phyloP scores from a whole-genome alignment of 2,797 vertebrate species.

The Tokudaia muenninki region DNA sequence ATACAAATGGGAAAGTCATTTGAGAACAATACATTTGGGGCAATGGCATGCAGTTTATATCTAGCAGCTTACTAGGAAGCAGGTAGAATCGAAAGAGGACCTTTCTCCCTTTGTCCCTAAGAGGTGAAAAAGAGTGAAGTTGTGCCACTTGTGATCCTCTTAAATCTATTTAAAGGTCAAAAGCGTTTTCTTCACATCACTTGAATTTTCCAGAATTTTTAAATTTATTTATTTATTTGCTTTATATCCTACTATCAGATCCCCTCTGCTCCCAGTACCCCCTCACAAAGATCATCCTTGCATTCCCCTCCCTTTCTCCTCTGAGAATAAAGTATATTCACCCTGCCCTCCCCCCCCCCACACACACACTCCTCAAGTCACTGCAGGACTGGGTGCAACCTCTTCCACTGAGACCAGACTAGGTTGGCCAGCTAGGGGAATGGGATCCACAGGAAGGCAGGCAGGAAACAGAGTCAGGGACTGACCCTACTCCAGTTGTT shows the following conservation, averaged over 20 bases:
- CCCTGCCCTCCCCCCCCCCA: too few species aligned
- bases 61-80: not conserved
- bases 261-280: not conserved
- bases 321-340: not conserved
- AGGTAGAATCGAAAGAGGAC: not conserved
- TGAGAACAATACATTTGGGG: conserved; percentile 24
- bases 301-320: not conserved
- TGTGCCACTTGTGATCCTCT: not conserved
- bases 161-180: not conserved
- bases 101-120: not conserved
- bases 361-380: not conserved
- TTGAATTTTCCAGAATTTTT: not conserved
- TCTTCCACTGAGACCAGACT: not conserved
- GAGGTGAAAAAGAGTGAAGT: not conserved
- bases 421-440: not conserved
- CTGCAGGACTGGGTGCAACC: not conserved
- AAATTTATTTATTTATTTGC: not conserved
- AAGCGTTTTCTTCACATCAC: not conserved
- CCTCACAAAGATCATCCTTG: not conserved
- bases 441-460: not conserved
- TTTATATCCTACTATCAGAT: not conserved
- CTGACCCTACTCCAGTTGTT: not conserved
- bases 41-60: not conserved
- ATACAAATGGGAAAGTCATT: conserved; percentile 1
- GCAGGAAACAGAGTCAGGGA: not conserved